Conservation (phyloP, 2,888 invertebrate species). For the Protonemura montana region DNA sequence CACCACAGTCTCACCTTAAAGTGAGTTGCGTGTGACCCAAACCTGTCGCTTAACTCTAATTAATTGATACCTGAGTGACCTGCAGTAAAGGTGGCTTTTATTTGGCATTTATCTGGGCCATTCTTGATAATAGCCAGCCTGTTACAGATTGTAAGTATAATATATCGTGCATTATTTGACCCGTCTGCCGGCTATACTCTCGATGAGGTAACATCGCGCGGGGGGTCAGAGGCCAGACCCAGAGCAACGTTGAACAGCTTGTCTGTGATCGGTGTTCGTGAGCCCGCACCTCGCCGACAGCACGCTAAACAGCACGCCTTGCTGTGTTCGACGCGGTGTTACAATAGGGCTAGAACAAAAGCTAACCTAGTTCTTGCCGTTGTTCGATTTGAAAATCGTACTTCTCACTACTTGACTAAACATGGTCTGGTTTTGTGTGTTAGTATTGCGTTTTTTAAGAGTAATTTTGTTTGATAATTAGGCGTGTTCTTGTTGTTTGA, state of each 20-base stretch:
- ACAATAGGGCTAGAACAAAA: not conserved
- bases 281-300: not conserved
- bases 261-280: not conserved
- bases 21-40: not conserved
- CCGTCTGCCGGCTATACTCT: not conserved
- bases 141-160: not conserved
- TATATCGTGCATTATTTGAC: constrained; percentile 7
- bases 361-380: not conserved
- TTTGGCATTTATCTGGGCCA: not conserved
- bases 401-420: not conserved
- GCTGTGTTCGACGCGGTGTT: not conserved
- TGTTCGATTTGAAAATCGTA: not conserved
- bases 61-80: not conserved
- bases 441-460: not conserved
- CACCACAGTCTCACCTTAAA: not conserved
- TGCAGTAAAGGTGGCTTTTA: not conserved
- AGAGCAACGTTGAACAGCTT: constrained; percentile 13
- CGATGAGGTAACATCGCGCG: not conserved
- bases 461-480: not conserved
- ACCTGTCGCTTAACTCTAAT: not conserved
- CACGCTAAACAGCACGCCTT: not conserved
- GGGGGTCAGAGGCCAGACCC: not conserved
- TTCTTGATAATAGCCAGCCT: not conserved
- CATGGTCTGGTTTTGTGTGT: not conserved
- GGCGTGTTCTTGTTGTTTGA: not conserved